phyloP scores from a whole-genome alignment of 2,113 vertebrate species.

The Plotosus lineatus region DNA sequence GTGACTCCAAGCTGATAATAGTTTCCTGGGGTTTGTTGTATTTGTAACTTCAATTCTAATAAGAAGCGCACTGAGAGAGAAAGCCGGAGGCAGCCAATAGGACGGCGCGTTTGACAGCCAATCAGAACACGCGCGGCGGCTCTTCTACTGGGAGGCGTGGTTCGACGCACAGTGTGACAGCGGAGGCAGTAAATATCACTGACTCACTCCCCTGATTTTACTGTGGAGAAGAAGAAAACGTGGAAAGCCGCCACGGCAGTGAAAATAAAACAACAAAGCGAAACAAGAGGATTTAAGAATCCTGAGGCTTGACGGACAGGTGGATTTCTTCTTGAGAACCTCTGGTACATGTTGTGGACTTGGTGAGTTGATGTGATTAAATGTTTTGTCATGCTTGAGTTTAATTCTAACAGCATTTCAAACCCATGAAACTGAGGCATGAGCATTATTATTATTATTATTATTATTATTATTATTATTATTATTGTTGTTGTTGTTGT shows the following conservation, averaged over 20 bases:
- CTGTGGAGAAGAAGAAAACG: background rate
- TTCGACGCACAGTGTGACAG: conserved; percentile 43
- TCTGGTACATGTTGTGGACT: background rate
- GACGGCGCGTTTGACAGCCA: conserved; percentile 43
- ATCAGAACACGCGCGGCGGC: conserved; percentile 32
- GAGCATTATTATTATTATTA: too few relatives aligned
- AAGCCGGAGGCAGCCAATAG: conserved; percentile 48
- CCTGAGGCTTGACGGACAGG: background rate
- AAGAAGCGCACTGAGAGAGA: conserved; percentile 15
- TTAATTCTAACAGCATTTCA: background rate
- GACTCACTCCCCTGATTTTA: background rate
- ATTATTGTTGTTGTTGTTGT: background rate
- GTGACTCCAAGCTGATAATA: conserved; percentile 15
- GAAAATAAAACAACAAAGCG: background rate
- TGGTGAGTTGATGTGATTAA: conserved; percentile 25
- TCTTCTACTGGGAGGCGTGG: conserved; percentile 42
- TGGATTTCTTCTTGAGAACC: background rate
- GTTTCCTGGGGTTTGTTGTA: conserved; percentile 46
- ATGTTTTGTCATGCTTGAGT: background rate
- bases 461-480: conserved; percentile 1
- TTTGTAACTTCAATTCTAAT: conserved; percentile 50
- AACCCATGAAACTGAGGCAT: too few relatives aligned
- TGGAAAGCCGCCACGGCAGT: background rate
- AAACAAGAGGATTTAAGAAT: background rate
- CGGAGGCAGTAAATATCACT: conserved; percentile 34